A percentile compares a stretch with the other conserved stretches of the same genome.
Conservation (phyloP, 2,888 invertebrate species). For the Sarcophaga carnaria region DNA sequence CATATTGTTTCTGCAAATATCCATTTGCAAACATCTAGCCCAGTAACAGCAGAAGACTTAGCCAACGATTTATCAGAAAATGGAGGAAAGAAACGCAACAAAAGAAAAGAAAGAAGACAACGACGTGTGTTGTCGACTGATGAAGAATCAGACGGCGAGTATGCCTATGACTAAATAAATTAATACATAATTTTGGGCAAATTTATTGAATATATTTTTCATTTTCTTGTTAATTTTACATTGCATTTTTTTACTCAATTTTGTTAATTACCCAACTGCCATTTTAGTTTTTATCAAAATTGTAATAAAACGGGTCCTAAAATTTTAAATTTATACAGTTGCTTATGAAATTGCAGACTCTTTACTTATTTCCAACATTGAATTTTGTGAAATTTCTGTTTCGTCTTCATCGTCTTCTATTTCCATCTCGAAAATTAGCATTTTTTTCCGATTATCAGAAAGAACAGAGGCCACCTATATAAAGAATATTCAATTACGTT, state of each 20-base stretch:
- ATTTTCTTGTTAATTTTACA: background rate
- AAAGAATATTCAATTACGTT: background rate
- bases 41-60: slow-evolving; percentile 58
- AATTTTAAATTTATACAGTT: background rate
- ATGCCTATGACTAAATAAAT: slow-evolving; percentile 74
- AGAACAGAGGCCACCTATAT: slow-evolving; percentile 89
- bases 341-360: slow-evolving; percentile 74
- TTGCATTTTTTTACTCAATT: slow-evolving; percentile 1
- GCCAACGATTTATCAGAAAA: slow-evolving; percentile 61
- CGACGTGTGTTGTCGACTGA: slow-evolving; percentile 79
- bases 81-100: slow-evolving; percentile 79
- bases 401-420: slow-evolving; percentile 95
- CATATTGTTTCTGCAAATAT: background rate
- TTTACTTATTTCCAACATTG: slow-evolving; percentile 80
- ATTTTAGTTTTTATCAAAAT: slow-evolving; percentile 3
- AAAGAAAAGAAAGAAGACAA: slow-evolving; percentile 80
- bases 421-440: slow-evolving; percentile 95
- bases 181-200: background rate
- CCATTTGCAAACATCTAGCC: background rate
- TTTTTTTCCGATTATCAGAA: slow-evolving; percentile 89
- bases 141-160: slow-evolving; percentile 82
- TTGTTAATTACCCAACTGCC: background rate
- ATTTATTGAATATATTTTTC: slow-evolving; percentile 10
- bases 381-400: slow-evolving; percentile 83
- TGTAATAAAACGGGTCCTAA: background rate